These are phyloP conservation scores for Cheilinus undulatus DNA, from an alignment of 2,113 vertebrate species.

Conservation along the genomic window DNA sequence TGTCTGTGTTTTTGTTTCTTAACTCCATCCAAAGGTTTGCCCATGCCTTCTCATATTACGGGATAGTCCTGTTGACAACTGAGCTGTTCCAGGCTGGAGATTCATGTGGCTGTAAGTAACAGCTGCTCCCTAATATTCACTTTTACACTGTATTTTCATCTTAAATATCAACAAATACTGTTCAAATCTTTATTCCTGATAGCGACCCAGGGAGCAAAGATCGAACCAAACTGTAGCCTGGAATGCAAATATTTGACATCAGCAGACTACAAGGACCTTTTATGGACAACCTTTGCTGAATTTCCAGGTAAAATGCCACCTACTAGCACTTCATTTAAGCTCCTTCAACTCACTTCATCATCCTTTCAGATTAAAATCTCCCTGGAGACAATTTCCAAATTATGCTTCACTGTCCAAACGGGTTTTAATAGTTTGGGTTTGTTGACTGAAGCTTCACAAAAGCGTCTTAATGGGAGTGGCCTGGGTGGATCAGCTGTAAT, in stretches of 20 bases:
- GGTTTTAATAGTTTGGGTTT: background rate
- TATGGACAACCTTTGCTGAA: slow-evolving; percentile 95
- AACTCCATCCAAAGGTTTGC: slow-evolving; percentile 86
- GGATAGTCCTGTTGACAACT: slow-evolving; percentile 92
- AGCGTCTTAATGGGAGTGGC: background rate
- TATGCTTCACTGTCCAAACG: background rate
- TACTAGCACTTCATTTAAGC: background rate
- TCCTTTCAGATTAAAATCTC: background rate
- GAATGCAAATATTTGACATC: slow-evolving; percentile 91
- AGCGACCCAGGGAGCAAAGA: slow-evolving; percentile 86
- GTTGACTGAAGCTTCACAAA: background rate
- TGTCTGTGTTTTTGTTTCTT: background rate
- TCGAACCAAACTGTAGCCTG: slow-evolving; percentile 87
- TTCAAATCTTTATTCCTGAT: background rate
- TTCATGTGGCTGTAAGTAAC: slow-evolving; percentile 87
- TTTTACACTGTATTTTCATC: background rate
- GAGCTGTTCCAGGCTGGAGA: slow-evolving; percentile 92
- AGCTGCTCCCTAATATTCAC: background rate
- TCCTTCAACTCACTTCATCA: background rate
- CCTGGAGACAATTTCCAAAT: background rate
- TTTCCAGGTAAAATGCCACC: slow-evolving; percentile 87
- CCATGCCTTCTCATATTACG: slow-evolving; percentile 92
- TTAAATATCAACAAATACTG: background rate
- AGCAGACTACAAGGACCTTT: slow-evolving; percentile 91
- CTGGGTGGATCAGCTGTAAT: background rate